Evolutionary conservation across 92 coral and sea anemone genomes (phyloP).

Genomic region (Porites cylindrica): DNA sequence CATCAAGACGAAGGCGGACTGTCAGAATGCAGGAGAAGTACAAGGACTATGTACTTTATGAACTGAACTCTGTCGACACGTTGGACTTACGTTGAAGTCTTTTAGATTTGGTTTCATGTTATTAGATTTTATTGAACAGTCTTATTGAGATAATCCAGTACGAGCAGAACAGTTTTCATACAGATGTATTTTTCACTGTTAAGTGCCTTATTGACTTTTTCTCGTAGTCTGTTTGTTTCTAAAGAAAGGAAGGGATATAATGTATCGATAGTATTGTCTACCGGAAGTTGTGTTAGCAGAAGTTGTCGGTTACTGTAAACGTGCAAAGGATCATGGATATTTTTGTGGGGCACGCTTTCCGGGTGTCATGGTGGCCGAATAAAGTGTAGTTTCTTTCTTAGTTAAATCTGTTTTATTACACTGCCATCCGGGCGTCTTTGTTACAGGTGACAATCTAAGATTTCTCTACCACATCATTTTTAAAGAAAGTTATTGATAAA

Average conservation of each 20-base stretch:
- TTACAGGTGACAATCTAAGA: no score
- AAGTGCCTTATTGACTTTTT: not conserved
- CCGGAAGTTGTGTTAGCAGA: no score
- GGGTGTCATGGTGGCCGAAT: no score
- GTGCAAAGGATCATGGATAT: no score
- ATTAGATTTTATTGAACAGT: slow-evolving; percentile 3
- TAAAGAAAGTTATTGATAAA: no score
- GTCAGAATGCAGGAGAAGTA: slow-evolving; percentile 1
- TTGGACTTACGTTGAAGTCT: slow-evolving; percentile 29
- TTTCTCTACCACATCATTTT: no score
- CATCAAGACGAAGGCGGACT: no score
- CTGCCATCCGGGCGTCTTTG: no score
- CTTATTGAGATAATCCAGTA: not conserved
- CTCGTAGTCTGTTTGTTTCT: not conserved
- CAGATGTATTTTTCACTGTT: not conserved
- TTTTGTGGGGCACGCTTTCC: no score
- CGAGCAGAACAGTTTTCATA: not conserved
- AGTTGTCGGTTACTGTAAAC: no score
- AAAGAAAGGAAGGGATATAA: slow-evolving; percentile 39
- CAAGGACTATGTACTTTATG: slow-evolving; percentile 64
- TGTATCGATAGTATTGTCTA: not conserved
- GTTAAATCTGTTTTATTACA: no score
- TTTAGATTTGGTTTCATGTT: slow-evolving; percentile 27
- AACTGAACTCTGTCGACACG: slow-evolving; percentile 37
- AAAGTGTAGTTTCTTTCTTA: not conserved